phyloP scores from a whole-genome alignment of 1,140 invertebrate genomes.

The Brachionus rotundiformis region DNA sequence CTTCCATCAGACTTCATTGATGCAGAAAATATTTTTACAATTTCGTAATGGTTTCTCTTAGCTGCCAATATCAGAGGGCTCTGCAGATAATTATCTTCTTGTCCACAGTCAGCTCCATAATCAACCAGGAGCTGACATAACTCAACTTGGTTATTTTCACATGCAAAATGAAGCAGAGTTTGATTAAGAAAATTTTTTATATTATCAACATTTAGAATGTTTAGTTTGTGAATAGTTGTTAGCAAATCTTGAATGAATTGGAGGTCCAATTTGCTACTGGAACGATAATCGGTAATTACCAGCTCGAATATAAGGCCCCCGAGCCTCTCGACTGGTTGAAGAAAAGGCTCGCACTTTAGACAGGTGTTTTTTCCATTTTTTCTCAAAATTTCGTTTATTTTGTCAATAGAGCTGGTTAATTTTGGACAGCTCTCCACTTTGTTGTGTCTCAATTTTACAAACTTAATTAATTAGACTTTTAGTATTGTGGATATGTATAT shows the following conservation, averaged over 20 bases:
- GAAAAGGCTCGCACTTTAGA: neutral
- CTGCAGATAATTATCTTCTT: constrained; percentile 40
- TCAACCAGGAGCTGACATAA: neutral
- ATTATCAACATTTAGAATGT: constrained; percentile 26
- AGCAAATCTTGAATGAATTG: neutral
- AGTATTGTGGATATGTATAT: neutral
- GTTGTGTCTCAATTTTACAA: constrained; percentile 36
- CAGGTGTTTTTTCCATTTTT: constrained; percentile 5
- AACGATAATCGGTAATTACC: neutral
- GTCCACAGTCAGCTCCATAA: constrained; percentile 19
- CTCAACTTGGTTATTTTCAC: neutral
- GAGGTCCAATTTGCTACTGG: neutral
- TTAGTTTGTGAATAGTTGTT: neutral
- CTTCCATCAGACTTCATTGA: neutral
- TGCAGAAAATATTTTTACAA: neutral
- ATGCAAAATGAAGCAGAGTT: constrained; percentile 27
- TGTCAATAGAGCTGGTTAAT: neutral
- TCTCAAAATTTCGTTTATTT: neutral
- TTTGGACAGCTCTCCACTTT: neutral
- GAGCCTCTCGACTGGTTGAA: neutral
- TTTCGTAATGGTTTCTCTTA: constrained; percentile 13
- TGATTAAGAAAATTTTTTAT: constrained; percentile 51
- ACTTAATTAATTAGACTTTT: neutral
- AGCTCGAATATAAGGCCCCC: neutral
- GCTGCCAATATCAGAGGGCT: constrained; percentile 36